A percentile compares a stretch with the other conserved stretches of the same genome.
phyloP scores from a whole-genome alignment of 2,797 vertebrate genomes.

The Phrynocephalus forsythii region DNA sequence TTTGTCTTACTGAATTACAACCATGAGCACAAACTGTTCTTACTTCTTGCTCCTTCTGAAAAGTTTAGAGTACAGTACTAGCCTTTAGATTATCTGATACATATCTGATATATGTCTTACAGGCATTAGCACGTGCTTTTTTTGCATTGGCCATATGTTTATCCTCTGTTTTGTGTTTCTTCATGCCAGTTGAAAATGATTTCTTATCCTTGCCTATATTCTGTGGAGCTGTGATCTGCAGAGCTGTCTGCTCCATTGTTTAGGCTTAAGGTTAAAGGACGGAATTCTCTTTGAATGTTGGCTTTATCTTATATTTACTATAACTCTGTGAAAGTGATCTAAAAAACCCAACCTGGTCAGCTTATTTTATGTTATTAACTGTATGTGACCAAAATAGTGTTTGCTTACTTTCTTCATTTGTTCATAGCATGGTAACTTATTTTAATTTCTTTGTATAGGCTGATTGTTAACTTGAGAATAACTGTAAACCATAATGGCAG shows the following conservation, averaged over 20 bases:
- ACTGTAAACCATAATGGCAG: not conserved
- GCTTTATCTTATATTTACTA: not conserved
- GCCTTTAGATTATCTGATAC: not conserved
- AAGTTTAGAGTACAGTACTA: slow-evolving; percentile 43
- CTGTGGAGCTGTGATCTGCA: not conserved
- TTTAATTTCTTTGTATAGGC: not conserved
- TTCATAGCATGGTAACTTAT: too few relatives aligned
- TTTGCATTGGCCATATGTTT: slow-evolving; percentile 23
- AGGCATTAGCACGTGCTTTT: not conserved
- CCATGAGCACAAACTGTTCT: slow-evolving; percentile 47
- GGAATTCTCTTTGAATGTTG: not conserved
- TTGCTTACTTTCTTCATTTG: not conserved
- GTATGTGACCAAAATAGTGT: not conserved
- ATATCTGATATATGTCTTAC: not conserved
- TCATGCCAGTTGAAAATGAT: slow-evolving; percentile 51
- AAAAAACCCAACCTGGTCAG: not conserved
- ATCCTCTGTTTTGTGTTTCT: slow-evolving; percentile 24
- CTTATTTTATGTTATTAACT: not conserved
- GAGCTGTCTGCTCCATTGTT: not conserved
- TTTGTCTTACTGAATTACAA: slow-evolving; percentile 63
- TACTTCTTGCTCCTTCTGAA: slow-evolving; percentile 64
- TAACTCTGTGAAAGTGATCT: not conserved
- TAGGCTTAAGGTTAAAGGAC: not conserved
- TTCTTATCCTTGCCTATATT: slow-evolving; percentile 51
- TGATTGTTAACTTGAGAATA: not conserved